Evolutionary conservation across 2,113 vertebrate genomes (phyloP).

Genomic region (Equus przewalskii): DNA sequence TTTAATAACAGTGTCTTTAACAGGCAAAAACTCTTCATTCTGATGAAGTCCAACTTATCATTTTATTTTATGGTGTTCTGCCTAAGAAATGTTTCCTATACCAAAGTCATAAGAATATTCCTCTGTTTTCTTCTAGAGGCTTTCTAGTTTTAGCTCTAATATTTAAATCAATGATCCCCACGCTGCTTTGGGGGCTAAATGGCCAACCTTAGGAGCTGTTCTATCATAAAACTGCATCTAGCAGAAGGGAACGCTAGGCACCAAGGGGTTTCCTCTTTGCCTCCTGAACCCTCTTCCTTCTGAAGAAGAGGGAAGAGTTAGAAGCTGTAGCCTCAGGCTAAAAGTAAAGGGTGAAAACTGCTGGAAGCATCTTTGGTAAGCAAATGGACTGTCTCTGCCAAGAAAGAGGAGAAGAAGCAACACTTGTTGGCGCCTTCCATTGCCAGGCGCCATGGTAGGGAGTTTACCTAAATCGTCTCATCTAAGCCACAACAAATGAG

Average conservation of each 20-base stretch:
- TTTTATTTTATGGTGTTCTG: not conserved
- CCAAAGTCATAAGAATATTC: not conserved
- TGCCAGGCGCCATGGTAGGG: not conserved
- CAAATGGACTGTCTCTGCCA: not conserved
- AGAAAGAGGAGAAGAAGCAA: not conserved
- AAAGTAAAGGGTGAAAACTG: not conserved
- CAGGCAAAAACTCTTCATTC: not conserved
- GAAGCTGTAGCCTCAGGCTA: not conserved
- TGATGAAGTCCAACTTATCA: not conserved
- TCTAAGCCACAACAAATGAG: not conserved
- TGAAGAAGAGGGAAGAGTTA: not conserved
- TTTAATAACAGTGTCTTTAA: not conserved
- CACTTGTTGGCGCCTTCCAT: not conserved
- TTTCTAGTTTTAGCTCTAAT: not conserved
- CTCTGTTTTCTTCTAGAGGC: not conserved
- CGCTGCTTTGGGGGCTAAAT: not conserved
- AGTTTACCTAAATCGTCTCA: not conserved
- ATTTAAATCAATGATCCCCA: not conserved
- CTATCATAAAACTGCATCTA: not conserved
- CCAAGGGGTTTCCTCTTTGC: not conserved
- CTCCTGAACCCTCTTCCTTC: not conserved
- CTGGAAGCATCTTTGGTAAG: not conserved
- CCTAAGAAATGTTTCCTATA: not conserved
- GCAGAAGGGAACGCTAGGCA: not conserved
- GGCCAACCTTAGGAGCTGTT: not conserved